Evolutionary conservation across 1,140 invertebrate genomes (phyloP).

Genomic region (Megalopta genalis): DNA sequence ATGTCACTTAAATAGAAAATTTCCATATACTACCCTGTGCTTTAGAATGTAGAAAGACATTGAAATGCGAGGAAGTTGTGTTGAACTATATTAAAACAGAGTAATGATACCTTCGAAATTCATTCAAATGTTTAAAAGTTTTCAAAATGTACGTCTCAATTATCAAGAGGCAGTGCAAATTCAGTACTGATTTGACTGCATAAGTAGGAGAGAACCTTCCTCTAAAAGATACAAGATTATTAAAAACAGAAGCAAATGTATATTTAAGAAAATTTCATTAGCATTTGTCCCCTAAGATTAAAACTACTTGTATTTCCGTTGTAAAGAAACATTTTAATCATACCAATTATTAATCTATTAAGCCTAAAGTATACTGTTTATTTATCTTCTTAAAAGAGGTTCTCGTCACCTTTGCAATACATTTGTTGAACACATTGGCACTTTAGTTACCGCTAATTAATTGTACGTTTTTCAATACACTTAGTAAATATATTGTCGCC

Average conservation of each 20-base stretch:
- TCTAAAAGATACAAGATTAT: conserved; percentile 17
- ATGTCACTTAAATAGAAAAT: conserved; percentile 41
- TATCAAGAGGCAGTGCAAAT: conserved; percentile 61
- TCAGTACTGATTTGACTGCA: conserved; percentile 28
- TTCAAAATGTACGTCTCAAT: conserved; percentile 34
- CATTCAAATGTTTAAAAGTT: conserved; percentile 8
- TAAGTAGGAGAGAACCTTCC: neutral
- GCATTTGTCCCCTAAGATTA: neutral
- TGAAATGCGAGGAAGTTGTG: conserved; percentile 48
- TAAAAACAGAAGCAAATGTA: neutral
- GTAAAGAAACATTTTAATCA: neutral
- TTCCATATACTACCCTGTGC: conserved; percentile 69
- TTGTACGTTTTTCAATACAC: conserved; percentile 31
- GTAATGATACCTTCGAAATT: conserved; percentile 16
- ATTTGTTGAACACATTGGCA: conserved; percentile 71
- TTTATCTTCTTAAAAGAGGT: conserved; percentile 28
- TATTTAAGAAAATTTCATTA: neutral
- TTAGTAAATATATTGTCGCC: conserved; percentile 11
- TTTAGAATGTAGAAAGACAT: conserved; percentile 60
- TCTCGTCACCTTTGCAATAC: conserved; percentile 10
- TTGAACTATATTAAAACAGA: conserved; percentile 39
- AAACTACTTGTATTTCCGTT: neutral
- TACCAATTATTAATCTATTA: neutral
- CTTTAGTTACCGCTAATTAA: conserved; percentile 51
- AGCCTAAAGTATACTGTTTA: neutral